Evolutionary conservation across 2,797 vertebrate species (phyloP).

Genomic region (Sebastes diploproa): DNA sequence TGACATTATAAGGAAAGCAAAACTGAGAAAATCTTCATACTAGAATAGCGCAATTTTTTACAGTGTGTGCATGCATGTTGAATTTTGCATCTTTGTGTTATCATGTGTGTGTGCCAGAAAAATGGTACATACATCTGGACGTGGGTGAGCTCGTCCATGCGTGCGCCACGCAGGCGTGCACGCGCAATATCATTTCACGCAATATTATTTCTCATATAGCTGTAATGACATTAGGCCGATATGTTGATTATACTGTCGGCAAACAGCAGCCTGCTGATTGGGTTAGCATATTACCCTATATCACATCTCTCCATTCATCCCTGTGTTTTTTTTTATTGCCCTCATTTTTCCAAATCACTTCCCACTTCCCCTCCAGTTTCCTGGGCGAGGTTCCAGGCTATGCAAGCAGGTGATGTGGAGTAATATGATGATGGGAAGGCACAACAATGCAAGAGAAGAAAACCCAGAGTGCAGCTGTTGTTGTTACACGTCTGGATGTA

Average conservation of each 20-base stretch:
- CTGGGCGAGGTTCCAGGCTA: conserved; percentile 74
- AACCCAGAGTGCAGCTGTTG: conserved; percentile 39
- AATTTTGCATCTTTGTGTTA: conserved; percentile 19
- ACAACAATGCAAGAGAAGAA: conserved; percentile 45
- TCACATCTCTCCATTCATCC: conserved; percentile 78
- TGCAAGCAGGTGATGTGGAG: conserved; percentile 73
- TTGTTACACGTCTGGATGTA: background rate
- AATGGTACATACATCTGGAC: conserved; percentile 53
- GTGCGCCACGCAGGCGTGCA: conserved; percentile 40
- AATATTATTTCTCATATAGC: conserved; percentile 82
- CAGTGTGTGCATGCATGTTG: background rate
- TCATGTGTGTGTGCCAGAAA: conserved; percentile 6
- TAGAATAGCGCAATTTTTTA: background rate
- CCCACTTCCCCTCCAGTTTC: conserved; percentile 68
- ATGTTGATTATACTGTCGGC: conserved; percentile 82
- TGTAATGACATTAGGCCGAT: conserved; percentile 81
- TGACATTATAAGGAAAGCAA: background rate
- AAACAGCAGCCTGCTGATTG: conserved; percentile 81
- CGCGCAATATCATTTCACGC: conserved; percentile 75
- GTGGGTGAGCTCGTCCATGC: conserved; percentile 29
- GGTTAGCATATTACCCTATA: conserved; percentile 82
- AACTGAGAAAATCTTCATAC: background rate
- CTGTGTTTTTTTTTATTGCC: conserved; percentile 77
- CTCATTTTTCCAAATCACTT: conserved; percentile 83
- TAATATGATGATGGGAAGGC: conserved; percentile 68